Percentiles rank a stretch among this genome's conserved stretches.
Conservation (phyloP, 37 sponge, comb jelly and placozoan genomes). For the Ianthella basta region DNA sequence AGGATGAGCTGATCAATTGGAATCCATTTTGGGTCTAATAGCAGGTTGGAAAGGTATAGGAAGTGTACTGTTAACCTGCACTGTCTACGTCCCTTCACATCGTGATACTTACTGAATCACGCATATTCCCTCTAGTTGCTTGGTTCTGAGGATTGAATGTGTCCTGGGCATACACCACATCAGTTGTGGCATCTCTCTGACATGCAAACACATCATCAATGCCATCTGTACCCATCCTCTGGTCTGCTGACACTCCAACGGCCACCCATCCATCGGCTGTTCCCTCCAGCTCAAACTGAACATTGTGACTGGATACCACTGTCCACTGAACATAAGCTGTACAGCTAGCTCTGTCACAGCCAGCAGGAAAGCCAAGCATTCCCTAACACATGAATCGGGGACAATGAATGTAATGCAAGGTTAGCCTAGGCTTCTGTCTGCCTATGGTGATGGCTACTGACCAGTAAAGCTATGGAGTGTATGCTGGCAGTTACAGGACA, state of each 20-base stretch:
- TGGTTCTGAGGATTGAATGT: slow-evolving; percentile 1
- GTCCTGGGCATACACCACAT: neutral
- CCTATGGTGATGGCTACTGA: too few relatives aligned
- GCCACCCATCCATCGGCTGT: neutral
- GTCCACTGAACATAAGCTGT: slow-evolving; percentile 5
- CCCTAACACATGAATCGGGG: too few relatives aligned
- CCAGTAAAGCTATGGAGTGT: too few relatives aligned
- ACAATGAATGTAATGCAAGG: too few relatives aligned
- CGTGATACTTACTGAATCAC: too few relatives aligned
- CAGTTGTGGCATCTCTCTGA: neutral
- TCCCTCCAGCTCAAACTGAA: slow-evolving; percentile 14
- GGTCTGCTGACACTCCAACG: slow-evolving; percentile 11
- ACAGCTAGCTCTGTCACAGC: slow-evolving; percentile 26
- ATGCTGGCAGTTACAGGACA: too few relatives aligned
- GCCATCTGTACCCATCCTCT: slow-evolving; percentile 19
- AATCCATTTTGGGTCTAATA: neutral
- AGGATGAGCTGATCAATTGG: neutral
- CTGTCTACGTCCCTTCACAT: too few relatives aligned
- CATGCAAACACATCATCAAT: slow-evolving; percentile 23
- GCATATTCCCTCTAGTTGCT: neutral
- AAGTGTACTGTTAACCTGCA: too few relatives aligned
- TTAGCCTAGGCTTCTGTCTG: too few relatives aligned
- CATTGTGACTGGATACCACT: neutral
- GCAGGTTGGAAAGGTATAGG: too few relatives aligned
- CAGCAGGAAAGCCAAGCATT: slow-evolving; percentile 8